A percentile compares a stretch with the other conserved stretches of the same genome.
Evolutionary conservation across 2,797 vertebrate species (phyloP).

Genomic region (Novumbra hubbsi): DNA sequence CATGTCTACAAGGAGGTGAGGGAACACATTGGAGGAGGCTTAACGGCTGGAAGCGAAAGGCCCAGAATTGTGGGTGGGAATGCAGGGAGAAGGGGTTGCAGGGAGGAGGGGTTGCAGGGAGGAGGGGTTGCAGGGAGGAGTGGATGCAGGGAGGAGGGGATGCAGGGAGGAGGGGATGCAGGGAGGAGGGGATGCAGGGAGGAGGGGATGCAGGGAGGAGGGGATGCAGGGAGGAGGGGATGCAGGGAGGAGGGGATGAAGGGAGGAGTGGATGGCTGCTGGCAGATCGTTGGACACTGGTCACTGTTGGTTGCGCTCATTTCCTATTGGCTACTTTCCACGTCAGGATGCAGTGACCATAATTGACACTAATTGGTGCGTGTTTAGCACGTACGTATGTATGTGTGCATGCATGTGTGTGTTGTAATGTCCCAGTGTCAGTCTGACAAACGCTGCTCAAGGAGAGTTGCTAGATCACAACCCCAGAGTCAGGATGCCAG

Average conservation of each 20-base stretch:
- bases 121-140: no score
- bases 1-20: neutral
- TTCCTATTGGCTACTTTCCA: constrained; percentile 16
- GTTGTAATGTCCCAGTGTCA: neutral
- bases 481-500: no score
- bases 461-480: neutral
- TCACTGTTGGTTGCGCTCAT: constrained; percentile 9
- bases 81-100: neutral
- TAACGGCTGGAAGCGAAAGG: neutral
- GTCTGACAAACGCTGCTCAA: neutral
- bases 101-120: no score
- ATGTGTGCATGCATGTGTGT: constrained; percentile 19
- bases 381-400: constrained; percentile 31
- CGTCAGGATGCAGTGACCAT: constrained; percentile 45
- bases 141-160: no score
- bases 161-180: no score
- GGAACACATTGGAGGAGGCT: neutral
- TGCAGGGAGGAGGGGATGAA: neutral
- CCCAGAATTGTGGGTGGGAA: neutral
- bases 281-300: constrained; percentile 1
- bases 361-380: constrained; percentile 65
- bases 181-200: neutral
- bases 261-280: neutral
- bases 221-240: neutral
- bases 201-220: constrained; percentile 9